phyloP scores from a whole-genome alignment of 2,888 invertebrate species.

The Harpalus rubripes region DNA sequence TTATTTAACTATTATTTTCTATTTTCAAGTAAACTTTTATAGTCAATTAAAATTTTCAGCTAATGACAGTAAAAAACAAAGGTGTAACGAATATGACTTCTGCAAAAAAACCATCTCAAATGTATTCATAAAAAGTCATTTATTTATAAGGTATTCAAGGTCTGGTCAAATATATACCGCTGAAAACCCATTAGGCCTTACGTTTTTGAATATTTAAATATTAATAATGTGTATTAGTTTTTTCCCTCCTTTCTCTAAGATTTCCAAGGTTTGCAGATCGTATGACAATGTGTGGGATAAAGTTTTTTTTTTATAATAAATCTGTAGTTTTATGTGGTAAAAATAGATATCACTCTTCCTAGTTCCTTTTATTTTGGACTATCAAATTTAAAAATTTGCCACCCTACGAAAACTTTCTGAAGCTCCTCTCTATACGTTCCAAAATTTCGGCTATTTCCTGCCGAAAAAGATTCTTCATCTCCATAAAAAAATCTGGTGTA shows the following conservation, averaged over 20 bases:
- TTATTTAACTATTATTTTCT: slow-evolving; percentile 18
- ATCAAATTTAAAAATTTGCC: too few relatives aligned
- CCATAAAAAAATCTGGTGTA: too few relatives aligned
- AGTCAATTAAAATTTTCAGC: slow-evolving; percentile 27
- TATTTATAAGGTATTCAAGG: slow-evolving; percentile 19
- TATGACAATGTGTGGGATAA: neutral
- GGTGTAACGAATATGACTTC: slow-evolving; percentile 29
- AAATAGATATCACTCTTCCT: too few relatives aligned
- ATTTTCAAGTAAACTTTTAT: slow-evolving; percentile 3
- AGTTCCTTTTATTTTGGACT: too few relatives aligned
- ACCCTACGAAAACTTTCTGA: too few relatives aligned
- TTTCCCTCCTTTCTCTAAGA: neutral
- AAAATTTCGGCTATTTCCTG: too few relatives aligned
- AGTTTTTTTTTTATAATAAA: neutral
- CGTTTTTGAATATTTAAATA: slow-evolving; percentile 6
- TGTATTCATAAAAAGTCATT: neutral
- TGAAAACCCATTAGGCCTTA: neutral
- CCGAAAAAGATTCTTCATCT: too few relatives aligned
- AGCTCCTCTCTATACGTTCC: too few relatives aligned
- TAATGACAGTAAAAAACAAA: slow-evolving; percentile 26
- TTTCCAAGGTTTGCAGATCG: neutral
- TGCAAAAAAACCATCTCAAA: slow-evolving; percentile 9
- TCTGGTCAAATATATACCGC: neutral
- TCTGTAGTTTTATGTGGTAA: too few relatives aligned
- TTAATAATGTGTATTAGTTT: neutral